Base-by-base conservation (phyloP, 2,888 invertebrate species). In the Baccha elongata region DNA sequence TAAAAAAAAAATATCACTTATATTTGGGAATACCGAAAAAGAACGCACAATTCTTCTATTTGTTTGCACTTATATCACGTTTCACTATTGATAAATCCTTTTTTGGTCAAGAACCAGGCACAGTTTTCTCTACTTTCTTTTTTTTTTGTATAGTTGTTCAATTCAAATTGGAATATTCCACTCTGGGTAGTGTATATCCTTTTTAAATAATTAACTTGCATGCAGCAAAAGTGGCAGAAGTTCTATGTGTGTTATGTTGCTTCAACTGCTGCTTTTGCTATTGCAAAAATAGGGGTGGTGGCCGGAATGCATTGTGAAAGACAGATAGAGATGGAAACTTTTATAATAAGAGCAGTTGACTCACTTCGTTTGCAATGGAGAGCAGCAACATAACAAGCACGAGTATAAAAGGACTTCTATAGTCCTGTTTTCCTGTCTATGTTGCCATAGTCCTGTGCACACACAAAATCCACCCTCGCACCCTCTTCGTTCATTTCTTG, bases 201-300 rank as follows among this genome's bases (percentile, higher is more conserved):
- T 81, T 58, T 81, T 76, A 71, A 81, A 81, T 83, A 78, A 78
- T 83, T 76, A 83, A 83, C 83, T 78, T 83, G 83, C 68, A 78
- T 83, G 83, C 83, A 78, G 83, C 62, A 73, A 48, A 83, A 83
- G 76, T 83, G 81, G 72, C 76, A 42, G 52, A 76, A 62, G 53
- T 67, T 64, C 65, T 44, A 21, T 42, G 48, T 67, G 71, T 71
- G 26, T 26, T 26, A 3, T 32, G 29, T 7, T 32, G 29, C 15
- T 58, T 23, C 37, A 40, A 15, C 13, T 40, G 15, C 15, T 40
- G 23, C 23, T 15, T 37, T 35, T 15, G 40, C 40, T 55, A 23
- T 15, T 58, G 58, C 58, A 58, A 83, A 76, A 83, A 78, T 78
- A 73, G 83, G 83, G 83, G 83, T 83, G 83, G 83, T 83, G 83